Evolutionary conservation across 2,888 invertebrate species (phyloP), one percentile per base, ranked within the genome.

Genomic region (Octodonta nipae): DNA sequence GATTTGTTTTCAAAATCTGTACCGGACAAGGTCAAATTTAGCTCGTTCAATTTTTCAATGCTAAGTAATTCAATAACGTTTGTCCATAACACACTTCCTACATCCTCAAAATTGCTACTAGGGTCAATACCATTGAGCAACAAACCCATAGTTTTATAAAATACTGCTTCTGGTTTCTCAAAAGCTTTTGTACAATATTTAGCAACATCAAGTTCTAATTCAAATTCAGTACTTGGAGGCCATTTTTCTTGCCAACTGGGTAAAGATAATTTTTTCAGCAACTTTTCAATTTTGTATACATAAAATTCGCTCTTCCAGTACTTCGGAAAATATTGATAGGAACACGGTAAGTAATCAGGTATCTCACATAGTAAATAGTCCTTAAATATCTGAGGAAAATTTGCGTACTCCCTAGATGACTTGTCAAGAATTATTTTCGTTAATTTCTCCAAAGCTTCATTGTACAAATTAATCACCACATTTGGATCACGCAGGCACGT

Each of bases 331-430:
- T 77, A 73, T 53, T 78, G 77, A 45, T 74, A 71, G 16, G 70
- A 68, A 41, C 75, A 71, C 0, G 81, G 78, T 45, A 74, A 66
- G 22, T 69, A 68, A 26, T 66, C 64, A 2, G 66, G 61, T 10
- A 47, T 60, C 48, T 29, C 53, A 46, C 40, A 68, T 60, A 32
- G 73, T 55, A 58, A 40, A 37, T 68, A 73, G 22, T 60, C 51
- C 35, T 66, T 67, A 35, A 84, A 70, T 49, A 79, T 77, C 12
- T 67, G 55, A 1, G 83, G 73, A 56, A 83, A 78, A 45, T 68
- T 64, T 1, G 73, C 66, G 42, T 73, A 71, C 40, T 72, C 67
- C 5, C 66, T 64, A 22, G 72, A 59, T 41, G 72, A 66, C 41
- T 70, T 65, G 52, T 78, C 68, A 15, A 73, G 65, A 16, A 75